These are phyloP conservation scores for Vimba vimba DNA, from an alignment of 2,113 vertebrate species.

Conservation along the genomic window DNA sequence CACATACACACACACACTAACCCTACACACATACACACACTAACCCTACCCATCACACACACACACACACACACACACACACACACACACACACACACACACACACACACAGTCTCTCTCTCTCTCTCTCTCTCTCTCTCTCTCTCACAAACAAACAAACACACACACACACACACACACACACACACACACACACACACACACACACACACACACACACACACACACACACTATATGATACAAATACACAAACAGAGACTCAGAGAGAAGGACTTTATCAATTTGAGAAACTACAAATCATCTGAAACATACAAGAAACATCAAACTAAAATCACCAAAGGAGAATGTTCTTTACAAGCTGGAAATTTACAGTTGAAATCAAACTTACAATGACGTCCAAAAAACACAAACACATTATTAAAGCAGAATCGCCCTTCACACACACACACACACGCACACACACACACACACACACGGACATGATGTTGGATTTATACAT, in stretches of 20 bases:
- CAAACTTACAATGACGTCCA: not conserved
- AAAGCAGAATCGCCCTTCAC: not conserved
- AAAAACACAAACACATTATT: not conserved
- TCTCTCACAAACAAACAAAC: no score
- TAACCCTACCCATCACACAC: no score
- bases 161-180: not conserved
- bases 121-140: no score
- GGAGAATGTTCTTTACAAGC: not conserved
- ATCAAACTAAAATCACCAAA: not conserved
- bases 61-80: no score
- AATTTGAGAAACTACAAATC: not conserved
- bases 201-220: not conserved
- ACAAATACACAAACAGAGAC: not conserved
- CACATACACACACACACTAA: no score
- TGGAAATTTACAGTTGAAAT: not conserved
- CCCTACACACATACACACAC: no score
- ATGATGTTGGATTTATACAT: not conserved
- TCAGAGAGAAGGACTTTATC: constrained; percentile 1
- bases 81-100: no score
- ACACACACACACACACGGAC: not conserved
- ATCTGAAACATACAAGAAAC: not conserved
- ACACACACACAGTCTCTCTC: no score
- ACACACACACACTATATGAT: not conserved
- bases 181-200: not conserved
- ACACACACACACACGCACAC: not conserved